Conservation (phyloP, 2,888 invertebrate species). For the Nomada fabriciana region DNA sequence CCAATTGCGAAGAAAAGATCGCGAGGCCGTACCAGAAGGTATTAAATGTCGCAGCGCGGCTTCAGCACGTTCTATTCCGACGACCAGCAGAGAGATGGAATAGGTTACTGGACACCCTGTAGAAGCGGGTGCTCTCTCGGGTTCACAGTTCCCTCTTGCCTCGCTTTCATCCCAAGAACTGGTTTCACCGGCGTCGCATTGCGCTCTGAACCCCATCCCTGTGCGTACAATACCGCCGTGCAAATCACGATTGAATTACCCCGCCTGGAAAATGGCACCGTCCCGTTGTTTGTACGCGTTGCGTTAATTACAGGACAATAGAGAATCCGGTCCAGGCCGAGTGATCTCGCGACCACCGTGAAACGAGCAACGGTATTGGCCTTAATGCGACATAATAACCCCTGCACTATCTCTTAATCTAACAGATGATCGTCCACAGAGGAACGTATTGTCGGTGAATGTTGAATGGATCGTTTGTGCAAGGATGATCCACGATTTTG, state of each 20-base stretch:
- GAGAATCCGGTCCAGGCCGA: constrained; percentile 54
- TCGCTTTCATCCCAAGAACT: constrained; percentile 69
- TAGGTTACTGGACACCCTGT: constrained; percentile 63
- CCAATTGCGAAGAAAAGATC: not conserved
- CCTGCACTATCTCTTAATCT: constrained; percentile 37
- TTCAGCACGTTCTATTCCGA: constrained; percentile 12
- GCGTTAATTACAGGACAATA: constrained; percentile 40
- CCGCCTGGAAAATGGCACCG: constrained; percentile 30
- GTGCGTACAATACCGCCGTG: not conserved
- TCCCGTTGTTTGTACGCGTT: constrained; percentile 19
- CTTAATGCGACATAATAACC: constrained; percentile 56
- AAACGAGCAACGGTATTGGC: constrained; percentile 54
- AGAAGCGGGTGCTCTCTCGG: constrained; percentile 56
- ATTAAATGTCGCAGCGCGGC: constrained; percentile 15
- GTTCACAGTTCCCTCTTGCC: constrained; percentile 62
- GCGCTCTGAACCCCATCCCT: constrained; percentile 49
- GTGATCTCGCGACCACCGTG: constrained; percentile 2
- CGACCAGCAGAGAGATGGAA: constrained; percentile 28
- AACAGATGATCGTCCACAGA: constrained; percentile 2
- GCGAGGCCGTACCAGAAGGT: constrained; percentile 5
- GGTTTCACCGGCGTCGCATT: constrained; percentile 70
- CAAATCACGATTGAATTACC: constrained; percentile 69
- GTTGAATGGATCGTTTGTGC: not conserved
- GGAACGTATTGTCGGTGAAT: too few species aligned
- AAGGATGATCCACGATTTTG: not conserved